Evolutionary conservation across 2,888 invertebrate species (phyloP).

Genomic region (Hirtodrosophila histrioides): DNA sequence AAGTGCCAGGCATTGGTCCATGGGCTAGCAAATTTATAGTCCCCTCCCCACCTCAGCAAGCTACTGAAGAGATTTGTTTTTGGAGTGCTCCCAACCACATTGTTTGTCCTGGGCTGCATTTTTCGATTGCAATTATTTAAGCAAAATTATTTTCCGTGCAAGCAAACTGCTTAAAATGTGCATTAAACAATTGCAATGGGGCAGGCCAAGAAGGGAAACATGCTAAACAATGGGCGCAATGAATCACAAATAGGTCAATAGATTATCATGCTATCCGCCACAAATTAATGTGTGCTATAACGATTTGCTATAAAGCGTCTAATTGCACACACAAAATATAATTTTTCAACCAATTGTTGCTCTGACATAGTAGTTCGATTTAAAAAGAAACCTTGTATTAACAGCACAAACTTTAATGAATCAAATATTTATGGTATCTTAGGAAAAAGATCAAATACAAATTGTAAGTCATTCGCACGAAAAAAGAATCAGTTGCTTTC

Average conservation of each 20-base stretch:
- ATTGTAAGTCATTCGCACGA: too few relatives aligned
- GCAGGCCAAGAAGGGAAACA: background rate
- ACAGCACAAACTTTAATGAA: too few relatives aligned
- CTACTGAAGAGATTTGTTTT: conserved; percentile 24
- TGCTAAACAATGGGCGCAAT: background rate
- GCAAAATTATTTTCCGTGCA: conserved; percentile 39
- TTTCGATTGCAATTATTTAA: conserved; percentile 54
- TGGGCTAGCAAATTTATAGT: conserved; percentile 65
- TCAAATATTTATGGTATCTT: too few relatives aligned
- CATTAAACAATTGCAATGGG: conserved; percentile 16
- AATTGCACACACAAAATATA: too few relatives aligned
- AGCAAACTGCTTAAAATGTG: conserved; percentile 37
- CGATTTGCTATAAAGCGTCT: too few relatives aligned
- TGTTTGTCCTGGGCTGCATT: conserved; percentile 37
- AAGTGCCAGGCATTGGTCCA: conserved; percentile 67
- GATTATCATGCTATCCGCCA: background rate
- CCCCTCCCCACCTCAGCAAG: conserved; percentile 1
- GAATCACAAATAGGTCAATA: conserved; percentile 2
- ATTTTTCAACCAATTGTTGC: too few relatives aligned
- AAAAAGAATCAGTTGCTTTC: too few relatives aligned
- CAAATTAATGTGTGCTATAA: background rate
- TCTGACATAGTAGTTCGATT: too few relatives aligned
- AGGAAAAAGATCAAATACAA: too few relatives aligned
- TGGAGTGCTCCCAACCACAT: conserved; percentile 22
- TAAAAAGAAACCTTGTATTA: too few relatives aligned